Percentiles rank a stretch among this genome's conserved stretches.
These are phyloP conservation scores for Chromoteleia sp. DNA, from an alignment of 2,888 invertebrate species.

Conservation along the genomic window DNA sequence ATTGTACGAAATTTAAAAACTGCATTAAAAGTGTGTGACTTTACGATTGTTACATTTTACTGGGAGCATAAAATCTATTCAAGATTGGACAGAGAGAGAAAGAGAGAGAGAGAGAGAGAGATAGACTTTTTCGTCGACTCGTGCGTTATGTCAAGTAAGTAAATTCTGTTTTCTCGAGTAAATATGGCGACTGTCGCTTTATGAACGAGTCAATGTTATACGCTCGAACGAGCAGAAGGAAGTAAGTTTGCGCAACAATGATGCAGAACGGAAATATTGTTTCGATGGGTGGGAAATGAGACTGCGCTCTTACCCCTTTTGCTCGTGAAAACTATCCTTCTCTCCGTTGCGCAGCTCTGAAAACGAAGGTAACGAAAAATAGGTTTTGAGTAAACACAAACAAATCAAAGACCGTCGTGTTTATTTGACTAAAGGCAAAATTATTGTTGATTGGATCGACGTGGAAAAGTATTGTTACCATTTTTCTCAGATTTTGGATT, in stretches of 20 bases:
- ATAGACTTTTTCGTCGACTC: conserved; percentile 32
- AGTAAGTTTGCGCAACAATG: conserved; percentile 64
- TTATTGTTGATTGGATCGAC: conserved; percentile 34
- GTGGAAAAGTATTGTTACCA: conserved; percentile 24
- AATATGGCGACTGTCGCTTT: conserved; percentile 71
- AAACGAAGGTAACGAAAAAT: conserved; percentile 19
- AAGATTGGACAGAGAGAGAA: conserved; percentile 4
- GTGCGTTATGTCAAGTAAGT: conserved; percentile 57
- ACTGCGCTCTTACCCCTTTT: conserved; percentile 28
- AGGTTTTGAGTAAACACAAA: conserved; percentile 15
- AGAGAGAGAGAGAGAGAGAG: too few species aligned
- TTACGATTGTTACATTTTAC: not conserved
- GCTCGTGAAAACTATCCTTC: conserved; percentile 4
- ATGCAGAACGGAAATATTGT: conserved; percentile 72
- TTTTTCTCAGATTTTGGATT: conserved; percentile 7
- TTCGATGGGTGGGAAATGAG: conserved; percentile 64
- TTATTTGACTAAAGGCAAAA: conserved; percentile 28
- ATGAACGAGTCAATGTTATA: conserved; percentile 65
- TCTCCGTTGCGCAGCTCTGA: not conserved
- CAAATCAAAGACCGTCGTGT: conserved; percentile 17
- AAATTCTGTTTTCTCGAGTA: conserved; percentile 72
- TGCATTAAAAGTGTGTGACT: too few species aligned
- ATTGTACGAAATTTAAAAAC: too few species aligned
- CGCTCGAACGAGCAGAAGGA: conserved; percentile 64
- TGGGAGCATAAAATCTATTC: conserved; percentile 16